These are phyloP conservation scores for Lagopus muta DNA, from an alignment of 2,113 vertebrate species.

Conservation along the genomic window DNA sequence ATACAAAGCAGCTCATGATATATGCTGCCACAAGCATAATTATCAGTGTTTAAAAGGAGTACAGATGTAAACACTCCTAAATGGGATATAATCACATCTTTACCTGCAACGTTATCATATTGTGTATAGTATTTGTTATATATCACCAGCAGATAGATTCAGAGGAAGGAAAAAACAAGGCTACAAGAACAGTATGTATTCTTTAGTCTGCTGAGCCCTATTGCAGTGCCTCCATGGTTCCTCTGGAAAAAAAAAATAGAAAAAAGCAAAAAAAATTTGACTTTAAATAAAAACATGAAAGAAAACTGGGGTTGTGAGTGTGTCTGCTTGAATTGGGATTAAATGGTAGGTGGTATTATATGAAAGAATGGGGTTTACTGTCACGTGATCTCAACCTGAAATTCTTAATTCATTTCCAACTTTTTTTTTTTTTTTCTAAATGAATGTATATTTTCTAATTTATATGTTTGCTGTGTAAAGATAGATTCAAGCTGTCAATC, in stretches of 20 bases:
- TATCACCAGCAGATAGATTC: neutral
- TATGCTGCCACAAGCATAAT: neutral
- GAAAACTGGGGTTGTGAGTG: neutral
- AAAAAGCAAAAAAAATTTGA: neutral
- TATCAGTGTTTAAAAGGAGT: neutral
- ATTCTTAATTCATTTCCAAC: neutral
- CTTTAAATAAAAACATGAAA: neutral
- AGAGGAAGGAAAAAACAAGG: neutral
- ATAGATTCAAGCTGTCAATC: neutral
- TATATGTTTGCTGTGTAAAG: neutral
- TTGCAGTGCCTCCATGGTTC: neutral
- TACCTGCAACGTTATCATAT: neutral
- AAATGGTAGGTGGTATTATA: neutral
- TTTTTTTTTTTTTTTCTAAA: neutral
- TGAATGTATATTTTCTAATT: neutral
- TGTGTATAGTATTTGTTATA: neutral
- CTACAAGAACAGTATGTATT: neutral
- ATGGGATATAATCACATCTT: neutral
- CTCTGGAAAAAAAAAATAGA: neutral
- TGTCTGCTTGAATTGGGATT: neutral
- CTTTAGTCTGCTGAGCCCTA: neutral
- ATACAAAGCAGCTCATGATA: neutral
- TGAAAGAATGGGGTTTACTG: neutral
- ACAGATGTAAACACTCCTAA: neutral
- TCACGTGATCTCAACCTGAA: neutral